These are phyloP conservation scores for Drosophila limbata DNA, from an alignment of 2,888 invertebrate genomes.

Conservation along the genomic window DNA sequence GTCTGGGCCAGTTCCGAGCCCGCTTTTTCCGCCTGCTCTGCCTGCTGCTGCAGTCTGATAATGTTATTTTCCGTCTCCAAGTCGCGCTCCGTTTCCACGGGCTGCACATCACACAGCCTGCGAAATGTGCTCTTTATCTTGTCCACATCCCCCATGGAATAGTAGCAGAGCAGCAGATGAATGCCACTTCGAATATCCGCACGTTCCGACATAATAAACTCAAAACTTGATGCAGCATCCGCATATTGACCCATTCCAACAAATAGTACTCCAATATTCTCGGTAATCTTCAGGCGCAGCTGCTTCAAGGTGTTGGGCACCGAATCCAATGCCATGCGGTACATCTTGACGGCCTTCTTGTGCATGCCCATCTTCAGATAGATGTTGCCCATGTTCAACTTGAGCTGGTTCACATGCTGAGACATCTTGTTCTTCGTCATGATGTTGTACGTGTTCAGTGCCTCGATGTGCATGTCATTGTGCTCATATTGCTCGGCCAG, in stretches of 20 bases:
- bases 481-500: constrained; percentile 97
- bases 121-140: constrained; percentile 97
- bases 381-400: constrained; percentile 99
- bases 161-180: constrained; percentile 95
- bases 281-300: constrained; percentile 97
- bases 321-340: constrained; percentile 99
- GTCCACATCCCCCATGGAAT: constrained; percentile 95
- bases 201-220: constrained; percentile 98
- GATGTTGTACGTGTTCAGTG: constrained; percentile 97
- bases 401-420: constrained; percentile 95
- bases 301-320: constrained; percentile 96
- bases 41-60: constrained; percentile 87
- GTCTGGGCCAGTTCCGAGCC: constrained; percentile 33
- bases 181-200: constrained; percentile 95
- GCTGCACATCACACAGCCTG: constrained; percentile 93
- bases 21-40: constrained; percentile 60
- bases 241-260: constrained; percentile 98
- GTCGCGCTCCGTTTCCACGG: constrained; percentile 77
- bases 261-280: constrained; percentile 96
- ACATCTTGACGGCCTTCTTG: constrained; percentile 98
- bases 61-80: constrained; percentile 93
- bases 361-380: constrained; percentile 97
- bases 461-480: constrained; percentile 98
- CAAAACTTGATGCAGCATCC: constrained; percentile 98
- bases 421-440: constrained; percentile 97